These are phyloP conservation scores for Steinernema khuongi DNA, from an alignment of 1,140 invertebrate genomes.

Conservation along the genomic window DNA sequence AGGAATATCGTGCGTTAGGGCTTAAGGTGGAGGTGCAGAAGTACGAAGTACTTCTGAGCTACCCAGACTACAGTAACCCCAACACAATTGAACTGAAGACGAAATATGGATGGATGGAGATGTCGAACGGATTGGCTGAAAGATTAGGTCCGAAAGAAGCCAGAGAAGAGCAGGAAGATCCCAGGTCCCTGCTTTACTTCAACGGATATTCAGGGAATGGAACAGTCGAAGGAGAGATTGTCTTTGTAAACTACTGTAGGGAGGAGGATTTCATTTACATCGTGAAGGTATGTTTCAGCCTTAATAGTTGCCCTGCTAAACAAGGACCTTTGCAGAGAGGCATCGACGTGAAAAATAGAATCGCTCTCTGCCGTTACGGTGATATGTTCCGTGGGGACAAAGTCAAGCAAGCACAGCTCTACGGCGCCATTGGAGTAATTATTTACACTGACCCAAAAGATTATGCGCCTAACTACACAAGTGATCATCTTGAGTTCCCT, in stretches of 20 bases:
- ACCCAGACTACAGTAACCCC: constrained; percentile 21
- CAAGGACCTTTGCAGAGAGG: neutral
- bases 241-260: constrained; percentile 22
- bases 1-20: neutral
- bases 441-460: constrained; percentile 53
- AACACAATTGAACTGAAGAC: constrained; percentile 17
- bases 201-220: constrained; percentile 22
- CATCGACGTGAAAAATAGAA: constrained; percentile 21
- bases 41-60: constrained; percentile 16
- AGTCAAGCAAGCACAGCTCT: constrained; percentile 38
- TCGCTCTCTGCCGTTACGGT: constrained; percentile 42
- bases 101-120: neutral
- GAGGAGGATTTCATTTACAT: constrained; percentile 11
- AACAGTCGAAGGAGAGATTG: constrained; percentile 15
- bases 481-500: neutral
- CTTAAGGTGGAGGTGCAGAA: neutral
- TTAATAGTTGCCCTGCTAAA: neutral
- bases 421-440: constrained; percentile 53
- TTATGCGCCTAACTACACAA: constrained; percentile 16
- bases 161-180: neutral
- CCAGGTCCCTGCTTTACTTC: constrained; percentile 9
- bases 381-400: constrained; percentile 50
- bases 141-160: neutral
- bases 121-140: constrained; percentile 12
- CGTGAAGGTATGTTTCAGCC: neutral